Base-by-base conservation (phyloP, 2,113 vertebrate species). In the Vidua macroura region DNA sequence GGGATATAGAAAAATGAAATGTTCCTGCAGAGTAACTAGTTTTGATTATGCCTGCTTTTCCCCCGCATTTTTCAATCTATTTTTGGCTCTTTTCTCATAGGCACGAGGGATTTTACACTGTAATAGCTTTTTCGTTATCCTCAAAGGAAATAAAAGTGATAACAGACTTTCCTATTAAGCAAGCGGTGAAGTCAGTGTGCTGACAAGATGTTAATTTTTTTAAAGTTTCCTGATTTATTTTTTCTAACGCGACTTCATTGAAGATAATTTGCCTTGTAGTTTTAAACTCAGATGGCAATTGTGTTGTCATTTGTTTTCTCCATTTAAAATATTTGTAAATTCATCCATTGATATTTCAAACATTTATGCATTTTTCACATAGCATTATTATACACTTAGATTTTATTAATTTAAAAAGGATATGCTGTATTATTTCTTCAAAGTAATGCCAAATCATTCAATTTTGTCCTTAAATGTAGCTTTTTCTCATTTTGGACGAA, bases 341-440 rank as follows among this genome's bases (percentile, higher is more conserved):
- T 86, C 79, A 91, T 85, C 75, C 87, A 63, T 87, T 82, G 83
- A 62, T 79, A 76, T 69, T 97, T 94, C 84, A 93, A 94, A 94
- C 20, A 92, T 85, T 95, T 92, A 58, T 82, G 76, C 74, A 48
- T 93, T 95, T 94, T 75, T 91, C 88, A 90, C n/a, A 60, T 24
- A 8, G 31, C 43, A 89, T 96, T 95, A 92, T 92, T 90, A 90
- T 64, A 72, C 58, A 84, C 58, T 93, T 95, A 78, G 16, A 27
- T 94, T 96, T 96, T 86, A 96, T 91, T 95, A 25, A 91, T 92
- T 97, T 92, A 7, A 88, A 95, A 97, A 96, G 62, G 72, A 95
- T 92, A 88, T 83, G 88, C 78, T 86, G 58, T 18, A 25, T 97
- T 97, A 81, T 52, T 63, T 96, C 87, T 97, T 97, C 87, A 95